A percentile compares a stretch with the other conserved stretches of the same genome.
Conservation (phyloP, 2,113 vertebrate genomes). For the Perognathus longimembris region DNA sequence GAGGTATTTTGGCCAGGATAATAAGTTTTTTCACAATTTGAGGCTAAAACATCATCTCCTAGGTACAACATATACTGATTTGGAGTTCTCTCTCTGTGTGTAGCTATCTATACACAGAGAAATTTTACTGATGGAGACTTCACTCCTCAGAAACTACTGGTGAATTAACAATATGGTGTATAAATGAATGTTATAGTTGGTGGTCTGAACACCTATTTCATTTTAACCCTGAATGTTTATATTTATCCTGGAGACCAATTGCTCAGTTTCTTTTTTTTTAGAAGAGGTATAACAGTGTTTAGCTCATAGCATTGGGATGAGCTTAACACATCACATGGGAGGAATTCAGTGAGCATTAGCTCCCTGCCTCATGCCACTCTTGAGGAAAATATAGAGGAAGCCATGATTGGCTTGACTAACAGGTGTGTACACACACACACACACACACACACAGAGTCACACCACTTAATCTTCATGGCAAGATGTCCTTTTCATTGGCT, state of each 20-base stretch:
- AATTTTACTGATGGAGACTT: neutral
- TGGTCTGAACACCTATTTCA: neutral
- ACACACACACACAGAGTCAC: neutral
- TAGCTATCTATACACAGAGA: neutral
- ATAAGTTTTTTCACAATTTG: neutral
- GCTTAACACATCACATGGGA: fast-evolving
- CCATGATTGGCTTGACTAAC: neutral
- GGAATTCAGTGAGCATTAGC: neutral
- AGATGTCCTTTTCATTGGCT: constrained; percentile 6
- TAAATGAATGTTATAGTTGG: neutral
- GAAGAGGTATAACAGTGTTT: neutral
- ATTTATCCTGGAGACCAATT: neutral
- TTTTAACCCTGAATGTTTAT: neutral
- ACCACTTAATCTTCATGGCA: constrained; percentile 23
- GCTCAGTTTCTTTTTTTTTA: neutral
- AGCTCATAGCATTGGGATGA: neutral
- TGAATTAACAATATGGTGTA: neutral
- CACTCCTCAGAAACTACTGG: neutral
- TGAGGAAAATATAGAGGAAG: neutral
- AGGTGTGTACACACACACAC: too few relatives aligned
- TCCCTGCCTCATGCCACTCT: neutral
- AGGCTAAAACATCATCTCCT: neutral
- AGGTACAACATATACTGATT: neutral
- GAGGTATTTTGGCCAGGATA: neutral
- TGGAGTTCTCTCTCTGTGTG: neutral